Evolutionary conservation across 2,113 vertebrate species (phyloP).

Genomic region (Meriones unguiculatus): DNA sequence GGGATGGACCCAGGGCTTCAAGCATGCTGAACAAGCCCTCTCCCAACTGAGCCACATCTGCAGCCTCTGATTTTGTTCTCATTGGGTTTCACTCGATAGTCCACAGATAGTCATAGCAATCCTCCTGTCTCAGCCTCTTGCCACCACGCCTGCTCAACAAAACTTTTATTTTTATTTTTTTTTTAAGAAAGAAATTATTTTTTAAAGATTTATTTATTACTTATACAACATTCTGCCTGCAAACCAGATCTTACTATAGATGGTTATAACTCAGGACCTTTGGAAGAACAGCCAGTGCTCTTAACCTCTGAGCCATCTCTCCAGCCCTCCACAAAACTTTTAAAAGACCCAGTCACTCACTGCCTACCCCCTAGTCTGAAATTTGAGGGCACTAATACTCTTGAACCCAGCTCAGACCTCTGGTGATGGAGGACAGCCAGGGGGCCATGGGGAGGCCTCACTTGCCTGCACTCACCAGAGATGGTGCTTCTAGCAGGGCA

Average conservation of each 20-base stretch:
- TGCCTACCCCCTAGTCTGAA: neutral
- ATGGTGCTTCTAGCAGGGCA: neutral
- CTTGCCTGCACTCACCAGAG: neutral
- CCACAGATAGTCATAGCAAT: no score
- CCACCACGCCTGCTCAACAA: neutral
- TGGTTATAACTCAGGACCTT: no score
- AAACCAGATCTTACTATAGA: no score
- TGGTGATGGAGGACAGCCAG: neutral
- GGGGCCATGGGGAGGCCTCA: neutral
- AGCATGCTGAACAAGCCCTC: neutral
- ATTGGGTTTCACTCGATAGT: no score
- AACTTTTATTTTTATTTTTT: neutral
- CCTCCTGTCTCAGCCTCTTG: neutral
- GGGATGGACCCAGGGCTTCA: no score
- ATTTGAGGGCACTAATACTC: neutral
- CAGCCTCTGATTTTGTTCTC: neutral
- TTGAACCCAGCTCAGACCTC: neutral
- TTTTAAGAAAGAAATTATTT: no score
- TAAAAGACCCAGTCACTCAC: neutral
- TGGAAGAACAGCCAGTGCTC: no score
- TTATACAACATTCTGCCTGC: no score
- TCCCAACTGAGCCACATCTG: neutral
- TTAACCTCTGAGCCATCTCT: no score
- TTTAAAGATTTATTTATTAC: no score
- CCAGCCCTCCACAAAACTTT: neutral